These are phyloP conservation scores for Gari tellinella DNA, from an alignment of 2,888 invertebrate species.

Conservation along the genomic window DNA sequence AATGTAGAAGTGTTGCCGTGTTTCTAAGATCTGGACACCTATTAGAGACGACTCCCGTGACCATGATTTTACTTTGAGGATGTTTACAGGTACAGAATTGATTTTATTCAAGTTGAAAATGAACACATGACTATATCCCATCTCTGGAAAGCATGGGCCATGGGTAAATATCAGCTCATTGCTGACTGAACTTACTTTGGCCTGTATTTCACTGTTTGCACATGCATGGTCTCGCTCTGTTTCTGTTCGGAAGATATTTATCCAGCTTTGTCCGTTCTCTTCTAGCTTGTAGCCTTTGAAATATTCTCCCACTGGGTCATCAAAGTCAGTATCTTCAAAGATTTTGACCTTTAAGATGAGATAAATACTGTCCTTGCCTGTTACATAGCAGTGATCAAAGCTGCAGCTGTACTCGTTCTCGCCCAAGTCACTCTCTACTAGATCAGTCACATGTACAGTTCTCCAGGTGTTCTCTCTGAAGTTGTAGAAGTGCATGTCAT, in stretches of 20 bases:
- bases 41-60: too few relatives aligned
- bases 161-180: conserved; percentile 50
- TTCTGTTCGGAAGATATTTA: conserved; percentile 33
- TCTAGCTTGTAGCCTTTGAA: conserved; percentile 34
- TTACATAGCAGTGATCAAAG: conserved; percentile 40
- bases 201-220: conserved; percentile 39
- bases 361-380: conserved; percentile 24
- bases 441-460: conserved; percentile 4
- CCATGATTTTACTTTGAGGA: too few relatives aligned
- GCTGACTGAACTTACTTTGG: conserved; percentile 35
- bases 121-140: not conserved
- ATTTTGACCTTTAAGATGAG: conserved; percentile 35
- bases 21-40: conserved; percentile 38
- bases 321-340: conserved; percentile 28
- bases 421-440: conserved; percentile 6
- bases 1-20: conserved; percentile 21
- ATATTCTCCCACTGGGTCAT: conserved; percentile 35
- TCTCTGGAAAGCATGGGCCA: conserved; percentile 2
- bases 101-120: conserved; percentile 10
- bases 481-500: conserved; percentile 38
- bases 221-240: conserved; percentile 11
- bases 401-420: not conserved
- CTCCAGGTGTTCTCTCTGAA: conserved; percentile 31
- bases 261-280: conserved; percentile 24
- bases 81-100: not conserved